These are phyloP conservation scores for Chroicocephalus ridibundus DNA, from an alignment of 2,113 vertebrate genomes.

Conservation along the genomic window DNA sequence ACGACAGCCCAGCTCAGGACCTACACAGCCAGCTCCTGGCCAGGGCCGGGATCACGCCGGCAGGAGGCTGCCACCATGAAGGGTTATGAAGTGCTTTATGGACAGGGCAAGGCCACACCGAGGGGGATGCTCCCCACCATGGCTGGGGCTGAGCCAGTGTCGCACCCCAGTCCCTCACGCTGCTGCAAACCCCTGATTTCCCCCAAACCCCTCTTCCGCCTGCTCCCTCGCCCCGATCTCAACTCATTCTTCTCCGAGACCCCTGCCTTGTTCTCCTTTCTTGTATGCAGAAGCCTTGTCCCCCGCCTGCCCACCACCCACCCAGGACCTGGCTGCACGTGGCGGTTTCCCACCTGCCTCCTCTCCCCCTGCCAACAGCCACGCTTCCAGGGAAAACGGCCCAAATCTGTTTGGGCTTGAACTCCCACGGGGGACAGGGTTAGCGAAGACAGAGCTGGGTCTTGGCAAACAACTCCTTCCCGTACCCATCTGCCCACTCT, in stretches of 20 bases:
- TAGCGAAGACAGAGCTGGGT: neutral
- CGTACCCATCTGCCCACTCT: neutral
- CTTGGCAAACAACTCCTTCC: neutral
- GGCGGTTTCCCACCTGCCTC: neutral
- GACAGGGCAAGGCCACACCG: fast-evolving
- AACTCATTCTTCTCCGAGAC: neutral
- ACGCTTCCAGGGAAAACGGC: neutral
- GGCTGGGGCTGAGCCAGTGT: neutral
- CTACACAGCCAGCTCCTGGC: neutral
- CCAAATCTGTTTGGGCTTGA: neutral
- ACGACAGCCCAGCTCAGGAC: neutral
- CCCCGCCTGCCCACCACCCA: neutral
- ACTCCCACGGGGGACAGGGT: neutral
- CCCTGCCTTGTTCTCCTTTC: neutral
- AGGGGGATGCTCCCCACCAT: neutral
- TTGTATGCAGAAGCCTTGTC: fast-evolving
- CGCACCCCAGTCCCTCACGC: neutral
- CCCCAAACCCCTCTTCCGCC: neutral
- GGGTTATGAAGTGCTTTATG: neutral
- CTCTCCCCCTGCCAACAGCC: neutral
- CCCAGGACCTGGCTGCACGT: neutral
- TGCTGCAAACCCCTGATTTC: neutral
- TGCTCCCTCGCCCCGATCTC: neutral
- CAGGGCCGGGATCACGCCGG: fast-evolving
- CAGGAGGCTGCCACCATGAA: fast-evolving